Evolutionary conservation across 2,888 invertebrate genomes (phyloP).

Genomic region (Rotaria sp.): DNA sequence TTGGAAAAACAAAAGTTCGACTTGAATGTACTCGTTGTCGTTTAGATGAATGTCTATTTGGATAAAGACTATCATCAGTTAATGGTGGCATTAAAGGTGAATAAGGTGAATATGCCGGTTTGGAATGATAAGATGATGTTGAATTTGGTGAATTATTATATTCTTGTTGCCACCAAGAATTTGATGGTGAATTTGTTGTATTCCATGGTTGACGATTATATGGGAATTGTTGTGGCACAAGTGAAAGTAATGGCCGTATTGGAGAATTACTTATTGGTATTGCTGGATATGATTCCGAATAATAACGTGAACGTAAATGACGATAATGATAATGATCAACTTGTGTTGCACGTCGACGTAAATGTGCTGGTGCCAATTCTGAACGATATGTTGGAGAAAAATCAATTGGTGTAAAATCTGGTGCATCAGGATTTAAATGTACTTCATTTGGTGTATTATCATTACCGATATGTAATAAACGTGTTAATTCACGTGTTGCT

Average conservation of each 20-base stretch:
- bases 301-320: slow-evolving; percentile 17
- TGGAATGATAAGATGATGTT: neutral
- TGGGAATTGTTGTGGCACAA: neutral
- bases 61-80: neutral
- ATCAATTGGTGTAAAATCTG: slow-evolving; percentile 5
- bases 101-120: neutral
- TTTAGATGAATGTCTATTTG: neutral
- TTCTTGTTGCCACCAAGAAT: neutral
- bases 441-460: neutral
- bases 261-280: neutral
- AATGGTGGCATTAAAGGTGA: neutral
- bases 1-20: slow-evolving; percentile 19
- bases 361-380: slow-evolving; percentile 8
- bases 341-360: neutral
- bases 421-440: slow-evolving; percentile 20
- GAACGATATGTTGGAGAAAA: neutral
- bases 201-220: neutral
- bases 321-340: neutral
- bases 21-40: slow-evolving; percentile 16
- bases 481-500: slow-evolving; percentile 21
- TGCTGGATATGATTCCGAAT: neutral
- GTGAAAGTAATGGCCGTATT: neutral
- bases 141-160: neutral
- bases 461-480: slow-evolving; percentile 11
- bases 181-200: neutral